Evolutionary conservation across 2,113 vertebrate species (phyloP).

Genomic region (Oophaga pumilio): DNA sequence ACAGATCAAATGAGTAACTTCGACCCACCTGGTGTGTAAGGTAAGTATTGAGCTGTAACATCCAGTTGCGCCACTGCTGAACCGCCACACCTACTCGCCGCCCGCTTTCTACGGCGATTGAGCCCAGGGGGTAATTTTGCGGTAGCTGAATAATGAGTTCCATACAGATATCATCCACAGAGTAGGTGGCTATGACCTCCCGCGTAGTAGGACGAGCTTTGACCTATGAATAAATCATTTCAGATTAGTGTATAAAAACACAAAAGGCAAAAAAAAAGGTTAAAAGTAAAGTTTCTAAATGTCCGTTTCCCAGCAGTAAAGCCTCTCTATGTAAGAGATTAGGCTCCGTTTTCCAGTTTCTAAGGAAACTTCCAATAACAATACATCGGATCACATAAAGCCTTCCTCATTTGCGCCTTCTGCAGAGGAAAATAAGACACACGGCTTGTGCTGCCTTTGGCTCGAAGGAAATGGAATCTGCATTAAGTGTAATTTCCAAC

Average conservation of each 20-base stretch:
- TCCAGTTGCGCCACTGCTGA: slow-evolving; percentile 98
- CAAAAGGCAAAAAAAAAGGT: background rate
- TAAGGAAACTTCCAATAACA: background rate
- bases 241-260: background rate
- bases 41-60: slow-evolving; percentile 95
- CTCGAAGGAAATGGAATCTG: background rate
- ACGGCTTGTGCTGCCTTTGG: slow-evolving; percentile 3
- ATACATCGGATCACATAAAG: background rate
- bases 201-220: slow-evolving; percentile 90
- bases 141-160: slow-evolving; percentile 95
- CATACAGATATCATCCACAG: slow-evolving; percentile 95
- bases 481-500: background rate
- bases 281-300: background rate
- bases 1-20: too few species aligned
- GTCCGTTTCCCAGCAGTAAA: background rate
- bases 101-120: slow-evolving; percentile 91
- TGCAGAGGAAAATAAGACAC: background rate
- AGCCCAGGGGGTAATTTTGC: slow-evolving; percentile 90
- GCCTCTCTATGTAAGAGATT: background rate
- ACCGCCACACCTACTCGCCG: slow-evolving; percentile 94
- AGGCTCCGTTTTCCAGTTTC: background rate
- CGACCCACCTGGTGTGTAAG: slow-evolving; percentile 90
- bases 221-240: slow-evolving; percentile 72
- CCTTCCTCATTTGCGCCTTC: background rate
- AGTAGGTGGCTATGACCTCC: slow-evolving; percentile 95